Evolutionary conservation across 2,113 vertebrate species (phyloP), one percentile per base, ranked within the genome.

Genomic region (Perccottus glenii): DNA sequence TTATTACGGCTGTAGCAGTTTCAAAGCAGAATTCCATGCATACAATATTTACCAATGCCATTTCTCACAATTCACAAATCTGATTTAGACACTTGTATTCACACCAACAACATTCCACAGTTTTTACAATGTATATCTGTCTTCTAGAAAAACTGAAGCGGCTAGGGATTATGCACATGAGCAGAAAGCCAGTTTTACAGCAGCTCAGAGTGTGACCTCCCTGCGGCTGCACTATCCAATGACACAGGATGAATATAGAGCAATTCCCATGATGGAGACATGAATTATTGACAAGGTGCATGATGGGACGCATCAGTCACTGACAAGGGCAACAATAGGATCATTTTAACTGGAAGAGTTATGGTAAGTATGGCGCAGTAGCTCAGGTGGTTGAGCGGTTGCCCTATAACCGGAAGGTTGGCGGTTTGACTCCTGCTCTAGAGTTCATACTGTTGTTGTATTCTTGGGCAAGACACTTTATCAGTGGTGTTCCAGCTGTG

Each of bases 251-350:
- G 33, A 56, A 16, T 14, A 38, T 19, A 40, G 52, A 10, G 63
- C 56, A 27, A 27, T 51, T 65, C 42, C 60, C n/a, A 1, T 1
- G n/a, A 59, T 56, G 46, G 9, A 19, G 16, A 7, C 48, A 62
- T 79, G 46, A 63, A 79, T 79, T 68, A 86, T 81, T 74, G 35
- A 79, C 9, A 27, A 44, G 9, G 15, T 47, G 14, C 72, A 12
- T 43, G 65, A 81, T 47, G 53, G 58, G 60, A 64, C 32, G 52
- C 67, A 78, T 75, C 60, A 62, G 45, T 72, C 60, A 61, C n/a
- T 16, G 61, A 60, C 52, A 47, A 1, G 35, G n/a, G 14, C 15
- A 4, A 57, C 9, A 40, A 57, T 1, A 9, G 36, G 36, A 40
- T 42, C 55, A 57, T 57, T 40, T 53, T 36, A 35, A 35, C 51